Conservation (phyloP, 1,140 invertebrate genomes). For the Ephestia elutella region DNA sequence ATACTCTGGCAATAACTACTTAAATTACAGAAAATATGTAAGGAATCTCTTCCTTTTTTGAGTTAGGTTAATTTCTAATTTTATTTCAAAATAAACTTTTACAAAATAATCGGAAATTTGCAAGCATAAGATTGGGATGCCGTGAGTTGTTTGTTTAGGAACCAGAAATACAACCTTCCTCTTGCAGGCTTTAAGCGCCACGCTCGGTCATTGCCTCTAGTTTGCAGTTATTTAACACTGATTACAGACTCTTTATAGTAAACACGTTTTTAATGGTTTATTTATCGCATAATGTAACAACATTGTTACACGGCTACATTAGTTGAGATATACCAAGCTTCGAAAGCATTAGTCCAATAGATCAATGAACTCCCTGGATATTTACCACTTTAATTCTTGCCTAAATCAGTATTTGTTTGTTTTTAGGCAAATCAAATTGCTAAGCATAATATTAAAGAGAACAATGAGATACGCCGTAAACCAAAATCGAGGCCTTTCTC, state of each 20-base stretch:
- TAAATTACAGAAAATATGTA: too few species aligned
- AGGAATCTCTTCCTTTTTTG: neutral
- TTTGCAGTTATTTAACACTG: slow-evolving; percentile 68
- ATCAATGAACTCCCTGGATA: neutral
- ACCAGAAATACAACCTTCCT: slow-evolving; percentile 57
- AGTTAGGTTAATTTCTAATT: neutral
- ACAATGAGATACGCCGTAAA: slow-evolving; percentile 49
- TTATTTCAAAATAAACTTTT: neutral
- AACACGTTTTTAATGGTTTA: slow-evolving; percentile 49
- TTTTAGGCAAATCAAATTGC: slow-evolving; percentile 40
- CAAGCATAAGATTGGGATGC: neutral
- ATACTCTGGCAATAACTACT: too few species aligned
- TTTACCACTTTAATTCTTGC: neutral
- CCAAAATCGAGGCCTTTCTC: slow-evolving; percentile 59
- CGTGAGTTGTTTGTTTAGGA: slow-evolving; percentile 46
- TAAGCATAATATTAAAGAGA: slow-evolving; percentile 46
- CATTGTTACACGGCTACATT: neutral
- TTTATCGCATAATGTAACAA: slow-evolving; percentile 21
- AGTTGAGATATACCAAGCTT: neutral
- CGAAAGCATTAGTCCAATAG: neutral
- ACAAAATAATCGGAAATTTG: neutral
- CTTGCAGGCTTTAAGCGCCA: slow-evolving; percentile 36
- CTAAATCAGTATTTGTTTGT: slow-evolving; percentile 10
- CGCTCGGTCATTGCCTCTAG: slow-evolving; percentile 61
- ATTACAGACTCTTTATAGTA: slow-evolving; percentile 56